Conservation (phyloP, 2,113 vertebrate species). For the Brienomyrus brachyistius region DNA sequence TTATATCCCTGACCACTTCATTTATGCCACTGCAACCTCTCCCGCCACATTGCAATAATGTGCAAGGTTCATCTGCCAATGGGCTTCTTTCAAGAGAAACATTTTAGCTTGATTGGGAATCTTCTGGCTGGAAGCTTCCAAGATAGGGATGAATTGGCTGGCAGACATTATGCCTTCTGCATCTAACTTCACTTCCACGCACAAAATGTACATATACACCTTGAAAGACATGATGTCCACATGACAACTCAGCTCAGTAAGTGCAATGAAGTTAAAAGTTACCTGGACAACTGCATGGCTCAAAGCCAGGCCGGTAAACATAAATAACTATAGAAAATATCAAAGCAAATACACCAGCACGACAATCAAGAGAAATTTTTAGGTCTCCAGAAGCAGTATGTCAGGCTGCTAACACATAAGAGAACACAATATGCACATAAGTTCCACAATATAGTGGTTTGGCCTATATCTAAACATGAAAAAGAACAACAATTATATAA, state of each 20-base stretch:
- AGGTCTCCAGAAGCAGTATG: not conserved
- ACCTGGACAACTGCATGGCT: not conserved
- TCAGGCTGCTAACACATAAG: not conserved
- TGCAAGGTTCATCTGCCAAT: slow-evolving; percentile 53
- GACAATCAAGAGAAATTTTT: not conserved
- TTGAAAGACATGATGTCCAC: not conserved
- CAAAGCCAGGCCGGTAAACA: not conserved
- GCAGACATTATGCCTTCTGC: not conserved
- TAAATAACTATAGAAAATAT: not conserved
- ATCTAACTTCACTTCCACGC: not conserved
- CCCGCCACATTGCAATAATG: slow-evolving; percentile 48
- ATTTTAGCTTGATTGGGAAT: slow-evolving; percentile 53
- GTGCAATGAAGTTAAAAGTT: not conserved
- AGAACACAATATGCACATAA: not conserved
- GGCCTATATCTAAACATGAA: not conserved
- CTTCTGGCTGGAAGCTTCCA: slow-evolving; percentile 33
- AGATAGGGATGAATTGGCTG: not conserved
- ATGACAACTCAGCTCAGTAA: not conserved
- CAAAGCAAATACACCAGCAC: not conserved
- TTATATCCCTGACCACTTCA: not conserved
- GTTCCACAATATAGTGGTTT: not conserved
- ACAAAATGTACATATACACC: not conserved
- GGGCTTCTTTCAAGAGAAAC: slow-evolving; percentile 45
- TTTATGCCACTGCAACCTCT: slow-evolving; percentile 33
- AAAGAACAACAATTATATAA: not conserved